A percentile compares a stretch with the other conserved stretches of the same genome.
phyloP scores from a whole-genome alignment of 2,888 invertebrate genomes.

The Megalurothrips usitatus region DNA sequence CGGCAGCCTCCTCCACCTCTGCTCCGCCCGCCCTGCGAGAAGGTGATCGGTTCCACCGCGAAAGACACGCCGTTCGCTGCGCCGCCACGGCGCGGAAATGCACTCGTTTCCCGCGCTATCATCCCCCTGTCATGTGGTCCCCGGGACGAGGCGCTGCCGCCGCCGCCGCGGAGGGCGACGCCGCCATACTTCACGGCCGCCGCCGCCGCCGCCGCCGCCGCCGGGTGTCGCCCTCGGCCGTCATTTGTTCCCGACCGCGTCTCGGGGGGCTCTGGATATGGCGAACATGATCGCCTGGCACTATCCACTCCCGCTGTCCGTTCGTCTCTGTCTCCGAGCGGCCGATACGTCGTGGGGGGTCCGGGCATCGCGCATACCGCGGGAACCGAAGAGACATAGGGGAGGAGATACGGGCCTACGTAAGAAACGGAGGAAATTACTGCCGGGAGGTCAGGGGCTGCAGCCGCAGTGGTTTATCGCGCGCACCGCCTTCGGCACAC shows the following conservation, averaged over 20 bases:
- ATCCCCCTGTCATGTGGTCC: too few relatives aligned
- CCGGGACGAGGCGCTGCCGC: not conserved
- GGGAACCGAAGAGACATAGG: too few relatives aligned
- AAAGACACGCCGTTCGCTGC: not conserved
- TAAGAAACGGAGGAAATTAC: too few relatives aligned
- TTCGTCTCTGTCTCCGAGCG: not conserved
- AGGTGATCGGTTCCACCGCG: not conserved
- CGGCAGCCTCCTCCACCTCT: too few relatives aligned
- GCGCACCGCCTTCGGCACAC: too few relatives aligned
- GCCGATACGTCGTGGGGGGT: too few relatives aligned
- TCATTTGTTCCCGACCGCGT: not conserved
- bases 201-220: not conserved
- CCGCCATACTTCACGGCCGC: conserved; percentile 4
- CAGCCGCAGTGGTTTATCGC: too few relatives aligned
- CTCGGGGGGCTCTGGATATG: not conserved
- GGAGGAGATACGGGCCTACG: too few relatives aligned
- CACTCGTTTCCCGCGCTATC: not conserved
- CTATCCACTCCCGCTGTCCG: not conserved
- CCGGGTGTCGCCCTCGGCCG: not conserved
- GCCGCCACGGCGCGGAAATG: not conserved
- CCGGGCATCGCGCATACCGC: too few relatives aligned
- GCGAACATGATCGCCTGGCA: not conserved
- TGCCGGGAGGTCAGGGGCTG: too few relatives aligned
- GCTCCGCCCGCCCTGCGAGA: too few relatives aligned
- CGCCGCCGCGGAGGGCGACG: not conserved